Evolutionary conservation across 2,797 vertebrate species (phyloP), one percentile per base, ranked within the genome.

Genomic region (Natrix natrix): DNA sequence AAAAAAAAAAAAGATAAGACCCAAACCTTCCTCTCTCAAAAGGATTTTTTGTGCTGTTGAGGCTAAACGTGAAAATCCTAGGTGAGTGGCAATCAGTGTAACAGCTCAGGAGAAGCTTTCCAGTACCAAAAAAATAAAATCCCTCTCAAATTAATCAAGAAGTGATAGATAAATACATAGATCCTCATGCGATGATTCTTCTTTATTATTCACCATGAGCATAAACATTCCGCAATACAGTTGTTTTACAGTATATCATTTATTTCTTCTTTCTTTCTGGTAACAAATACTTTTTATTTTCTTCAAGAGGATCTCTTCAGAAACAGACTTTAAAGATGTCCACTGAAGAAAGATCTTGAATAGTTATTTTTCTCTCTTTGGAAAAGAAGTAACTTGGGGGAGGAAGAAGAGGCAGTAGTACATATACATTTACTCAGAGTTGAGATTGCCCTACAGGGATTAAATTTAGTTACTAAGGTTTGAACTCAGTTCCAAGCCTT

Each of bases 41-140:
- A 92, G 87, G 66, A 87, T 93, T 88, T 26, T 37, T 92, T 94
- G 92, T 96, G 96, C 83, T 86, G n/a, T 26, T 61, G 94, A 52
- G 91, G 55, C 89, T 94, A 52, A 54, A 95, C 90, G 43, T 48
- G 88, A 94, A 91, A 86, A 89, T 20, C 86, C 87, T 92, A 93
- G 92, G 60, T 90, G 59, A 92, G 83, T 87, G 92, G 69, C 95
- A 96, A 92, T 92, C 87, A 92, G 60, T 86, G 93, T 93, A 96
- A 91, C 91, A 91, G 94, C 94, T 57, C 91, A 94, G 94, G 52
- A 88, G 60, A 95, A 91, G 12, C 86, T 89, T 94, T 93, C 94
- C 90, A 88, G 2, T 83, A 92, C 28, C 92, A 93, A 74, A 83
- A 86, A 89, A 57, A 74, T 26, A 26, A 61, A 26, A 8, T 1